Evolutionary conservation across 1,140 invertebrate genomes (phyloP).

Genomic region (Drosophila nebulosa): DNA sequence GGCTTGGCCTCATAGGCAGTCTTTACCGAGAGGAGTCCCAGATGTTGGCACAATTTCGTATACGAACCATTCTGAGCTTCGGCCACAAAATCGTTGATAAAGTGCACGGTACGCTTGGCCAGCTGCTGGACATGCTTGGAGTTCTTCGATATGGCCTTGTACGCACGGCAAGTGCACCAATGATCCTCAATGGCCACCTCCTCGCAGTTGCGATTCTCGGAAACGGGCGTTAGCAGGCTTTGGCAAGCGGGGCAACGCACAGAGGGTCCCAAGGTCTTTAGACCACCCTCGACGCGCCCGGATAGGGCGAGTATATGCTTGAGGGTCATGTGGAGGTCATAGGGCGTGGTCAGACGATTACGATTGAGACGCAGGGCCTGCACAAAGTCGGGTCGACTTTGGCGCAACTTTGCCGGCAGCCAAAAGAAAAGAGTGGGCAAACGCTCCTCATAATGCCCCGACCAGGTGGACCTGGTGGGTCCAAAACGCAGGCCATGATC

Average conservation of each 20-base stretch:
- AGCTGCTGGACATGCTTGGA: constrained; percentile 80
- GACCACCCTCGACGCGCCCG: constrained; percentile 79
- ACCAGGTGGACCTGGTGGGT: constrained; percentile 84
- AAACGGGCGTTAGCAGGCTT: constrained; percentile 86
- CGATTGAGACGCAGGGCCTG: constrained; percentile 87
- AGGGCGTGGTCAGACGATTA: constrained; percentile 90
- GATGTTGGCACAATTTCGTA: constrained; percentile 43
- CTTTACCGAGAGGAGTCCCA: constrained; percentile 38
- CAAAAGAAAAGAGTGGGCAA: constrained; percentile 91
- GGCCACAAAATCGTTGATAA: constrained; percentile 76
- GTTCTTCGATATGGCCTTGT: constrained; percentile 79
- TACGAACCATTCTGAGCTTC: constrained; percentile 60
- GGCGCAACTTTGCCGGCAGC: constrained; percentile 88
- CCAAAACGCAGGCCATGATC: constrained; percentile 97
- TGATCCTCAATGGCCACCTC: constrained; percentile 87
- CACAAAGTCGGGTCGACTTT: constrained; percentile 84
- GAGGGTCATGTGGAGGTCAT: constrained; percentile 89
- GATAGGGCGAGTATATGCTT: constrained; percentile 81
- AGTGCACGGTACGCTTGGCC: constrained; percentile 81
- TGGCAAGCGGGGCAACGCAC: constrained; percentile 85
- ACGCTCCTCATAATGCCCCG: constrained; percentile 94
- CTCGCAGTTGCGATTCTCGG: constrained; percentile 85
- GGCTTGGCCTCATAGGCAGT: constrained; percentile 51
- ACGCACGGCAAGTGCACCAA: constrained; percentile 89
- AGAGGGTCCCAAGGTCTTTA: constrained; percentile 65